These are phyloP conservation scores for Centrocercus urophasianus DNA, from an alignment of 2,113 vertebrate species.

Conservation along the genomic window DNA sequence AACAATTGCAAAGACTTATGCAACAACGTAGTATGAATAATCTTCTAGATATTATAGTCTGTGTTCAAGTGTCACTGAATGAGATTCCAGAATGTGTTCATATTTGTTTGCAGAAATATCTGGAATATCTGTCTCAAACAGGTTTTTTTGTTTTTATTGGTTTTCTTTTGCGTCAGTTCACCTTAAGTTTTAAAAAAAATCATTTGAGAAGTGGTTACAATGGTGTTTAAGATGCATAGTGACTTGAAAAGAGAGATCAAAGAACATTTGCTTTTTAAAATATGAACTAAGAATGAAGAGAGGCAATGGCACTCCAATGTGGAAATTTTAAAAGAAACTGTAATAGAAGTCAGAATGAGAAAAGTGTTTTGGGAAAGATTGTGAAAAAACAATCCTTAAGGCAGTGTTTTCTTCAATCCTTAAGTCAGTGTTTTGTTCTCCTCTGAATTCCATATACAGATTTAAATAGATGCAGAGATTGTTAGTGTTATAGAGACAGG, in stretches of 20 bases:
- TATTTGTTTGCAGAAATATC: not conserved
- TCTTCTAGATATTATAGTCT: not conserved
- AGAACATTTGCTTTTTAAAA: not conserved
- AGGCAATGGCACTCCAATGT: not conserved
- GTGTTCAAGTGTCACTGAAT: not conserved
- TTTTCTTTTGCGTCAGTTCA: not conserved
- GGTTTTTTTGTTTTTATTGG: not conserved
- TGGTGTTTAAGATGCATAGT: not conserved
- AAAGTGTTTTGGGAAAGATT: not conserved
- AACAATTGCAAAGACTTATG: not conserved
- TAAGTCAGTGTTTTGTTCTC: conserved; percentile 3
- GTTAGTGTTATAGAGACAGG: not conserved
- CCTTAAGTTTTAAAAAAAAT: not conserved
- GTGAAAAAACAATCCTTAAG: not conserved
- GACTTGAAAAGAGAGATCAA: not conserved
- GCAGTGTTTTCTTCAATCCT: not conserved
- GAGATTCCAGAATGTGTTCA: not conserved
- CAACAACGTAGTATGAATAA: not conserved
- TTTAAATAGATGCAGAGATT: not conserved
- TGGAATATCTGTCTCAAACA: not conserved
- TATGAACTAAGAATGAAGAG: not conserved
- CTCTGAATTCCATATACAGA: not conserved
- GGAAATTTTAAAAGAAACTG: too few relatives aligned
- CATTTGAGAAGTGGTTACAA: not conserved
- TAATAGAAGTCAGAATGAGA: not conserved